Evolutionary conservation across 1,140 invertebrate species (phyloP), one percentile per base, ranked within the genome.

Genomic region (Euglossa dilemma): DNA sequence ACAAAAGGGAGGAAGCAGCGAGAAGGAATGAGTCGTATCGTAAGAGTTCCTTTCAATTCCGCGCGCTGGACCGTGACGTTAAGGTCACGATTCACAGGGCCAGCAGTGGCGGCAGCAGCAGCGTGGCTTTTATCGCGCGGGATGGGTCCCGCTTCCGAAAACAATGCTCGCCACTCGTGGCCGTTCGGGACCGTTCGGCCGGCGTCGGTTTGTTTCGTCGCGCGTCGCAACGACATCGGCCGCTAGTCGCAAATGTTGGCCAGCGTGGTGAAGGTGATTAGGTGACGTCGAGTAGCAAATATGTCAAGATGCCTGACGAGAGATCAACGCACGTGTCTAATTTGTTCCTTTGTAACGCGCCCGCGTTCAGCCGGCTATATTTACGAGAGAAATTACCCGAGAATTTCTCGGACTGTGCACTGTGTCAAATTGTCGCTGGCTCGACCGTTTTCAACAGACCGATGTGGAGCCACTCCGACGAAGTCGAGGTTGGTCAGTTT

Each of bases 271-370:
- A 2, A 61, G 67, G 77, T 52, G 77, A 80, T 80, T 80, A 71
- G 77, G n/a, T 71, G 67, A 80, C 66, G 77, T 71, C 20, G 56
- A 14, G 43, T 71, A 25, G 67, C 25, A 80, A 80, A 69, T 80
- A 71, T 69, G 67, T 80, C 67, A 54, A 52, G 54, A 69, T 57
- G 63, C 28, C 75, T 78, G 64, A 80, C 77, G 77, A 71, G 57
- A 71, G 77, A 71, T 71, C 67, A 71, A 80, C 77, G 77, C n/a
- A 47, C 43, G 77, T 45, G 67, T 80, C 52, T 71, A 70, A 80
- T 80, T 71, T 71, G 77, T 61, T 61, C 25, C 54, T 78, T 78
- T 78, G 75, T 78, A 54, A 56, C 77, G 43, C 77, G 67, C 25
- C 25, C 54, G 43, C 45, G 75, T 67, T 52, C 75, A 56, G 11